phyloP scores from a whole-genome alignment of 2,113 vertebrate genomes.

The Alligator sinensis region DNA sequence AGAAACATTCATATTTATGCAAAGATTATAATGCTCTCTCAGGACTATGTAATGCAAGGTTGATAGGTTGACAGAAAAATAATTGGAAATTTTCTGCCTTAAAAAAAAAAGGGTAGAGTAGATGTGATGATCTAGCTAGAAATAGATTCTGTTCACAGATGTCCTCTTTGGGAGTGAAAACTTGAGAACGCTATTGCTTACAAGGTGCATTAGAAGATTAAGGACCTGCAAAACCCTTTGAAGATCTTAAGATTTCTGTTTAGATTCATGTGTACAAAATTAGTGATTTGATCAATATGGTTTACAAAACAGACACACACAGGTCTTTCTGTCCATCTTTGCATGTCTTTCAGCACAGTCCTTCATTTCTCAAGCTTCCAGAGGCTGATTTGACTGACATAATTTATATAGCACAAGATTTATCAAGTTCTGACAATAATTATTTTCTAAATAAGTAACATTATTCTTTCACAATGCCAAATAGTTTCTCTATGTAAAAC shows the following conservation, averaged over 20 bases:
- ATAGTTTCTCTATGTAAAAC: not conserved
- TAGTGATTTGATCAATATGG: not conserved
- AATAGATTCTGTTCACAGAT: not conserved
- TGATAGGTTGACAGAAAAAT: not conserved
- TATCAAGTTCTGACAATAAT: not conserved
- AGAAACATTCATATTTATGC: conserved; percentile 21
- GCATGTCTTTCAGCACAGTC: not conserved
- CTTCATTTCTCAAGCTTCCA: not conserved
- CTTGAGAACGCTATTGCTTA: not conserved
- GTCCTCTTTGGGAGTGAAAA: not conserved
- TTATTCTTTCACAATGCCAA: not conserved
- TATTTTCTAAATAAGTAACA: not conserved
- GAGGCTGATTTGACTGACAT: not conserved
- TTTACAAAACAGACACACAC: not conserved
- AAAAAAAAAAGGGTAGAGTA: not conserved
- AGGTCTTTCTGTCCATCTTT: rapidly evolving
- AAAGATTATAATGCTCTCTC: not conserved
- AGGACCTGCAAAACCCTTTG: not conserved
- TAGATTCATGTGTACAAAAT: not conserved
- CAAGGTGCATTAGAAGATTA: not conserved
- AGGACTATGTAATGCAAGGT: not conserved
- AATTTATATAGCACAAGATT: not conserved
- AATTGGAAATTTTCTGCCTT: not conserved
- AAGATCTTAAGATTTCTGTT: not conserved
- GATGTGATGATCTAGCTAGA: not conserved